Conservation (phyloP, 2,888 invertebrate species). For the Spisula solida region DNA sequence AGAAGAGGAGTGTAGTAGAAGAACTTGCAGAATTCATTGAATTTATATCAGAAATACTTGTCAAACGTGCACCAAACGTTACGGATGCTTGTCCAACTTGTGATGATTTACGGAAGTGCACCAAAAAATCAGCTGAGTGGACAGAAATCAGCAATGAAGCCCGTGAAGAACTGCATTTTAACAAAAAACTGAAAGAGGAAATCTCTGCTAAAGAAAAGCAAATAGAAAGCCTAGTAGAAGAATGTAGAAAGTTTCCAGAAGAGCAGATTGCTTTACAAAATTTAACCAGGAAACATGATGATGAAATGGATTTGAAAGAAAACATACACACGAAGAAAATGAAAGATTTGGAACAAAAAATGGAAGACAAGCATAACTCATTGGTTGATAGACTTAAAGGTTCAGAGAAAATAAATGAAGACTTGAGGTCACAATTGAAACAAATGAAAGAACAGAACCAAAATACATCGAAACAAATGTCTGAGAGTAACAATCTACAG, state of each 20-base stretch:
- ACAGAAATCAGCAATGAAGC: not conserved
- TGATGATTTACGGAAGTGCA: not conserved
- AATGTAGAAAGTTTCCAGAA: not conserved
- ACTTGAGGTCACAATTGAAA: too few species aligned
- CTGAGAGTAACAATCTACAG: not conserved
- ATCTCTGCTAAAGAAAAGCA: not conserved
- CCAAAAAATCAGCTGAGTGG: not conserved
- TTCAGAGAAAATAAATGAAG: too few species aligned
- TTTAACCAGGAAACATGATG: not conserved
- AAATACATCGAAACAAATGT: too few species aligned
- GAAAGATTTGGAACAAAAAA: not conserved
- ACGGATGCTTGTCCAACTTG: not conserved
- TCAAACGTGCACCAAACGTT: not conserved
- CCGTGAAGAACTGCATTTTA: not conserved
- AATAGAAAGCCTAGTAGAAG: not conserved
- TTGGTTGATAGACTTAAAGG: too few species aligned
- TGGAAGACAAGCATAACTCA: not conserved
- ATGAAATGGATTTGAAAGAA: not conserved
- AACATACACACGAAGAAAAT: not conserved
- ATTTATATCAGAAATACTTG: not conserved
- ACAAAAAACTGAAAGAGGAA: not conserved
- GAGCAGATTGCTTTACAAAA: not conserved
- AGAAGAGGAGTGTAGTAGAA: not conserved
- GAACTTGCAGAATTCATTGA: not conserved
- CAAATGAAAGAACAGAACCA: too few species aligned